Evolutionary conservation across 2,113 vertebrate species (phyloP), one percentile per base, ranked within the genome.

Genomic region (Oncorhynchus kisutch): DNA sequence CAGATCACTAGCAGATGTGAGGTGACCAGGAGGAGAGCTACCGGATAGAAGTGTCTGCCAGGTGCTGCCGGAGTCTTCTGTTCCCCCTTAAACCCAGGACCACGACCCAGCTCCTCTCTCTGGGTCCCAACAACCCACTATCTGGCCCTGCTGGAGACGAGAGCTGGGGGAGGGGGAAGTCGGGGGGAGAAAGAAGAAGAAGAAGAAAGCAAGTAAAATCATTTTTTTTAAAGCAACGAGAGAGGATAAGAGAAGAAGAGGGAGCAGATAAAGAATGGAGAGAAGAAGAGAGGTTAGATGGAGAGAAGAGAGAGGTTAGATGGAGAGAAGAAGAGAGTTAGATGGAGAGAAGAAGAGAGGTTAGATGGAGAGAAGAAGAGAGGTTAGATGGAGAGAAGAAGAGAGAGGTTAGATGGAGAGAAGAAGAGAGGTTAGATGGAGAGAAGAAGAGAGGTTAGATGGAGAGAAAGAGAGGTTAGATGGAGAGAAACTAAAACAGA

Each of bases 1-100:
- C 97, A 99, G 80, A 99, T 94, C 20, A 99, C 97, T 89, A 99
- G 94, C 84, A 99, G 93, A 88, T 99, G 97, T 31, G 97, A 98
- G 90, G 96, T 96, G 94, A 99, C 97, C 90, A 99, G 95, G 64
- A 99, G 95, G 88, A 99, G 92, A 89, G 95, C 96, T 89, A 99
- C 96, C 45, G 97, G 97, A 85, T 98, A 98, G 95, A 98, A 94
- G 94, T 98, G 97, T 67, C 95, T 94, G 31, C 85, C 70, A 62
- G 88, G 86, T 7, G 39, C 84, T 78, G 88, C 20, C 77, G 79
- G 76, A 11, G 24, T 20, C 31, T 6, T 80, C 85, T 9, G 39
- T 73, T 79, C 79, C 87, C 71, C 75, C 8, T 76, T 59, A 2
- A 70, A 4, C 68, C 71, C 7, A 12, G 76, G 76, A 66, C 0